Percentiles rank a stretch among this genome's conserved stretches.
These are phyloP conservation scores for Drosophila bipectinata DNA, from an alignment of 1,140 invertebrate species.

Conservation along the genomic window DNA sequence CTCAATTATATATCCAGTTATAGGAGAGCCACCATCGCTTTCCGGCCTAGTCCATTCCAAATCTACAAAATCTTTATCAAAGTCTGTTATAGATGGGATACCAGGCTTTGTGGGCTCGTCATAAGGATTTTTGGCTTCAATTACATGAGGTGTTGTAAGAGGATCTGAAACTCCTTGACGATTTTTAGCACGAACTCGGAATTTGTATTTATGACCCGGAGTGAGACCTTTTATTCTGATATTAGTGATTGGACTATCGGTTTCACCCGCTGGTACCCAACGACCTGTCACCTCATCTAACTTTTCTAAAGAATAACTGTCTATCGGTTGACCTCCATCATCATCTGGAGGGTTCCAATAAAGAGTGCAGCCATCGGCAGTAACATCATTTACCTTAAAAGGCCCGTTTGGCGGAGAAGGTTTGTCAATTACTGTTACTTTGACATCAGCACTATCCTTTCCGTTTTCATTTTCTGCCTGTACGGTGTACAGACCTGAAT, in stretches of 20 bases:
- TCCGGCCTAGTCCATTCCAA: conserved; percentile 96
- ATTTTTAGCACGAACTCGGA: conserved; percentile 97
- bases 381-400: conserved; percentile 91
- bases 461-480: conserved; percentile 97
- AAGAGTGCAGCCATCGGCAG: conserved; percentile 89
- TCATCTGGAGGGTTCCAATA: conserved; percentile 96
- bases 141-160: conserved; percentile 93
- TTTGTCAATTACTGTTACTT: conserved; percentile 95
- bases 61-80: conserved; percentile 96
- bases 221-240: conserved; percentile 91
- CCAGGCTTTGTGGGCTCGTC: conserved; percentile 94
- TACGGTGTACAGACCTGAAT: conserved; percentile 96
- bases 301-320: conserved; percentile 96
- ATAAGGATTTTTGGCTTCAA: conserved; percentile 99
- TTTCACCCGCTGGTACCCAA: conserved; percentile 97
- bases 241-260: conserved; percentile 90
- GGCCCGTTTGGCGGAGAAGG: conserved; percentile 96
- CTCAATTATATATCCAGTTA: conserved; percentile 97
- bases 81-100: conserved; percentile 94
- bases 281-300: conserved; percentile 96
- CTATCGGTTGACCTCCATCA: conserved; percentile 95
- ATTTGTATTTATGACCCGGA: conserved; percentile 98
- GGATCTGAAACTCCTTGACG: conserved; percentile 98
- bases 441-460: conserved; percentile 95
- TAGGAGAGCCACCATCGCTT: conserved; percentile 94